Percentiles rank a stretch among this genome's conserved stretches.
Conservation (phyloP, 2,888 invertebrate species). For the Drosophila mulleri region DNA sequence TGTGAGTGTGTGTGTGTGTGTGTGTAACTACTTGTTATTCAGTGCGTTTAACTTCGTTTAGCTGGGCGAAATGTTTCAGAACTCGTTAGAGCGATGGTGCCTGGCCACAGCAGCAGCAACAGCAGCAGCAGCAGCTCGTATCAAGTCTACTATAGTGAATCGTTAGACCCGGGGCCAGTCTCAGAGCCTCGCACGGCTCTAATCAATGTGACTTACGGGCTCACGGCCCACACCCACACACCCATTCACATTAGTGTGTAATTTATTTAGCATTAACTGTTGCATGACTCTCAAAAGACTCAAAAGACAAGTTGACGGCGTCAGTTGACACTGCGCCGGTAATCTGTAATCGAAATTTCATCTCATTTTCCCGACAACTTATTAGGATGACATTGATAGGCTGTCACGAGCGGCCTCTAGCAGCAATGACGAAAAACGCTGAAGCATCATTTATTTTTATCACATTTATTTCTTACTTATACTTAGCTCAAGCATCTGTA, state of each 20-base stretch:
- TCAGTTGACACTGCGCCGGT: not conserved
- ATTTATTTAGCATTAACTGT: slow-evolving; percentile 73
- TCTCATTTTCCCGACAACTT: slow-evolving; percentile 10
- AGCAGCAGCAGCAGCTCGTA: not conserved
- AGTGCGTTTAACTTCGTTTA: slow-evolving; percentile 77
- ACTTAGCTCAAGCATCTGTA: not conserved
- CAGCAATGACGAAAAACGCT: not conserved
- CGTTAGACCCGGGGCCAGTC: slow-evolving; percentile 34
- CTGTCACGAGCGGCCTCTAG: not conserved
- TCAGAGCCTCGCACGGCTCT: slow-evolving; percentile 23
- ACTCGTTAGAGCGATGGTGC: slow-evolving; percentile 67
- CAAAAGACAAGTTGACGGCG: too few relatives aligned
- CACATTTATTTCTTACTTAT: slow-evolving; percentile 1
- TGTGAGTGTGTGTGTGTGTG: slow-evolving; percentile 22
- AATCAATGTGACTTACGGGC: slow-evolving; percentile 59
- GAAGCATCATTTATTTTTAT: slow-evolving; percentile 11
- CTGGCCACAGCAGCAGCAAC: slow-evolving; percentile 27
- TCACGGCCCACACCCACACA: slow-evolving; percentile 44
- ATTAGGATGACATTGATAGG: slow-evolving; percentile 9
- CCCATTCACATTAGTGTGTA: slow-evolving; percentile 58
- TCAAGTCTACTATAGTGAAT: slow-evolving; percentile 37
- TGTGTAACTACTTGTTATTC: slow-evolving; percentile 72
- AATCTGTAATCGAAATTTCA: slow-evolving; percentile 10
- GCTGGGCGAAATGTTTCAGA: slow-evolving; percentile 76
- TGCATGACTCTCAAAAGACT: slow-evolving; percentile 42